Evolutionary conservation across 2,113 vertebrate genomes (phyloP).

Genomic region (Pavo muticus): DNA sequence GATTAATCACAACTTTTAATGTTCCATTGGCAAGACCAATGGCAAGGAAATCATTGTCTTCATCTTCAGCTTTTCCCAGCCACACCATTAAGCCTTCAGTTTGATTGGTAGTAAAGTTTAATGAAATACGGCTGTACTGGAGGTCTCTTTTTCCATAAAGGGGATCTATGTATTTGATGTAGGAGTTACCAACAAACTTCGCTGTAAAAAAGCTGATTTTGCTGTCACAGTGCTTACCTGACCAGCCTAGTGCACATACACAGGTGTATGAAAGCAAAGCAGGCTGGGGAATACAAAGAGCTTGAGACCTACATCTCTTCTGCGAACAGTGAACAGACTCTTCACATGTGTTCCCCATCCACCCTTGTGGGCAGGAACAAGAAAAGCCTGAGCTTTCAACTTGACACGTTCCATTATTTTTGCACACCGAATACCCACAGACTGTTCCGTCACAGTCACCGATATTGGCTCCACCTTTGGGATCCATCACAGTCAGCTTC

Average conservation of each 20-base stretch:
- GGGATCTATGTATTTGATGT: conserved; percentile 84
- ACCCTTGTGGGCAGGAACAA: conserved; percentile 79
- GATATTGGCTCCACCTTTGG: conserved; percentile 82
- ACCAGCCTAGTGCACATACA: conserved; percentile 82
- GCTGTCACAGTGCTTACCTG: conserved; percentile 79
- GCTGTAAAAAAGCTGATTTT: conserved; percentile 74
- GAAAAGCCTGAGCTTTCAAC: conserved; percentile 62
- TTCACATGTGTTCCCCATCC: conserved; percentile 82
- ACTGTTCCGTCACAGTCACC: conserved; percentile 88
- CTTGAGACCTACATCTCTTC: conserved; percentile 75
- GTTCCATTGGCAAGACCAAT: conserved; percentile 79
- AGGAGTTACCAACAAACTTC: conserved; percentile 82
- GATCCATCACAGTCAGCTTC: conserved; percentile 79
- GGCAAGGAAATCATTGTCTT: conserved; percentile 87
- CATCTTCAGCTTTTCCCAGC: conserved; percentile 84
- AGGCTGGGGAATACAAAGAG: conserved; percentile 75
- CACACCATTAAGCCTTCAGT: conserved; percentile 81
- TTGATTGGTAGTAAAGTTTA: conserved; percentile 81
- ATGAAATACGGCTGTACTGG: conserved; percentile 76
- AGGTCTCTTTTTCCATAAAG: conserved; percentile 80
- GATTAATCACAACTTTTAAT: conserved; percentile 86
- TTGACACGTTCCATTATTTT: conserved; percentile 79
- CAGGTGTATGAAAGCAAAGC: conserved; percentile 77
- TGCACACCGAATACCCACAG: conserved; percentile 86
- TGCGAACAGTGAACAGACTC: conserved; percentile 77